Conservation (phyloP, 2,113 vertebrate species). For the Pangasianodon gigas region DNA sequence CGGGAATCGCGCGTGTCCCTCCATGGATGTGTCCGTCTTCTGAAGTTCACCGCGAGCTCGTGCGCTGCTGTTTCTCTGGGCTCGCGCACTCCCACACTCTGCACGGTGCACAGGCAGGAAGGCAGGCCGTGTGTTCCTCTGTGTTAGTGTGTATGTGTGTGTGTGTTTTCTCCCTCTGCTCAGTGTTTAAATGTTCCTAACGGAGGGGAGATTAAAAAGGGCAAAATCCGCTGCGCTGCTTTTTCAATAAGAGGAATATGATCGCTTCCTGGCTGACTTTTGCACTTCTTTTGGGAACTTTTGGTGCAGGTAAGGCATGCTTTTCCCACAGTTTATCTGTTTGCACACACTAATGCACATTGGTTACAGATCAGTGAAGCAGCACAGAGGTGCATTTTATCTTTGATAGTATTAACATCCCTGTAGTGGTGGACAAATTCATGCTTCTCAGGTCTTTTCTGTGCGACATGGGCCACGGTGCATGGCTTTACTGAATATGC, state of each 20-base stretch:
- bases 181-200: slow-evolving; percentile 62
- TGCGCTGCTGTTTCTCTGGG: neutral
- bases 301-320: slow-evolving; percentile 80
- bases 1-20: neutral
- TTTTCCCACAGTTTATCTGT: neutral
- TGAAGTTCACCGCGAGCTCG: slow-evolving; percentile 45
- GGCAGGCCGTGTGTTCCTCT: neutral
- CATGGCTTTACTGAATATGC: neutral
- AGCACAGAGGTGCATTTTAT: too few relatives aligned
- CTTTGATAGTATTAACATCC: too few relatives aligned
- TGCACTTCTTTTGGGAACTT: slow-evolving; percentile 81
- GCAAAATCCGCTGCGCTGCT: slow-evolving; percentile 56
- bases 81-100: neutral
- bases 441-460: neutral
- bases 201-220: slow-evolving; percentile 56
- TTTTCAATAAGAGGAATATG: slow-evolving; percentile 73
- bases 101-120: neutral
- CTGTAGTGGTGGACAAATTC: neutral
- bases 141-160: neutral
- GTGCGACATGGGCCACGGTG: neutral
- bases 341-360: neutral
- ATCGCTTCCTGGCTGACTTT: slow-evolving; percentile 75
- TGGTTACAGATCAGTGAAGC: neutral
- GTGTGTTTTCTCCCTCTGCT: neutral
- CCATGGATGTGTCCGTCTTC: slow-evolving; percentile 47